Percentiles rank a stretch among this genome's conserved stretches.
phyloP scores from a whole-genome alignment of 1,140 invertebrate genomes.

The Aphidius gifuensis region DNA sequence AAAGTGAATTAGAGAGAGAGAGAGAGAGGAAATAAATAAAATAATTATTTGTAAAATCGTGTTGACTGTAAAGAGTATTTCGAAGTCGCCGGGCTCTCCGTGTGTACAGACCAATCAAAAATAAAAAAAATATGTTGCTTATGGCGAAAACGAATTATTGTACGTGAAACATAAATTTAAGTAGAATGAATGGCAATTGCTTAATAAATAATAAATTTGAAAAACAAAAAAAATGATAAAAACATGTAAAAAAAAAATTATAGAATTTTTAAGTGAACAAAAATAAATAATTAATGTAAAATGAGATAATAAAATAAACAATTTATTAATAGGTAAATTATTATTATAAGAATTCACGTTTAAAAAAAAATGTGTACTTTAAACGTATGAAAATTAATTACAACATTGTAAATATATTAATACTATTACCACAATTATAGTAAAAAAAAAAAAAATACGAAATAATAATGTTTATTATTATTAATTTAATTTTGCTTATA shows the following conservation, averaged over 20 bases:
- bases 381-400: conserved; percentile 1
- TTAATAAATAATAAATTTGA: no score
- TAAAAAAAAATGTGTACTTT: conserved; percentile 1
- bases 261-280: conserved; percentile 15
- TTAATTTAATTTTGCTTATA: conserved; percentile 51
- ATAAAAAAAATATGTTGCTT: conserved; percentile 10
- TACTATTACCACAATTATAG: conserved; percentile 35
- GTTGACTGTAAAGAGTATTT: neutral
- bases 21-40: conserved; percentile 21
- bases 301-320: neutral
- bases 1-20: conserved; percentile 21
- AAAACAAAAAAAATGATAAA: no score
- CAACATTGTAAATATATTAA: conserved; percentile 42
- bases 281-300: conserved; percentile 1
- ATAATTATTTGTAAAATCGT: conserved; percentile 5
- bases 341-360: no score
- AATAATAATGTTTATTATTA: conserved; percentile 49
- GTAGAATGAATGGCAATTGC: no score
- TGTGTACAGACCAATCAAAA: conserved; percentile 48
- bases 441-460: no score
- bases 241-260: conserved; percentile 1
- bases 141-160: no score
- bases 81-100: conserved; percentile 30
- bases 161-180: no score
- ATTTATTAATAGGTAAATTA: no score